Percentiles rank a stretch among this genome's conserved stretches.
Evolutionary conservation across 2,888 invertebrate species (phyloP).

Genomic region (Marasmarcha lunaedactyla): DNA sequence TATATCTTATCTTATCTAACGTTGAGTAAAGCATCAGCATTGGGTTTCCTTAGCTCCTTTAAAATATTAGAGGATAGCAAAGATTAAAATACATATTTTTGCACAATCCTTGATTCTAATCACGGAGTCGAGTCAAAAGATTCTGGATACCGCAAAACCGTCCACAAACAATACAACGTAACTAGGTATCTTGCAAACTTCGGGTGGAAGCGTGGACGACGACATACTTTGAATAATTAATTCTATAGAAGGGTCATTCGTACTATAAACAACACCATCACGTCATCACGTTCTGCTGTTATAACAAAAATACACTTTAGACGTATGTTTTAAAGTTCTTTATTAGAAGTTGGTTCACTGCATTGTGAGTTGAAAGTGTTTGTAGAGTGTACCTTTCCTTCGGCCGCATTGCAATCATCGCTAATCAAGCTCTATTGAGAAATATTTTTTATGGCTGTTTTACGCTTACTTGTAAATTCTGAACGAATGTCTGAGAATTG

Average conservation of each 20-base stretch:
- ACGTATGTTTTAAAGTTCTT: too few species aligned
- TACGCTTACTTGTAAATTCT: slow-evolving; percentile 15
- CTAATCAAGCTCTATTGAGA: slow-evolving; percentile 59
- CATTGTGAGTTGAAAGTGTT: neutral
- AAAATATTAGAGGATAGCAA: too few species aligned
- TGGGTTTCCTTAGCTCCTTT: too few species aligned
- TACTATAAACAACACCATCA: slow-evolving; percentile 8
- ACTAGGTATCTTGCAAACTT: slow-evolving; percentile 28
- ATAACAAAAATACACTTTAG: too few species aligned
- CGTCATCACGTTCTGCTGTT: neutral
- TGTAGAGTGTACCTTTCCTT: neutral
- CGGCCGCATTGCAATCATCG: slow-evolving; percentile 32
- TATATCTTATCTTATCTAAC: too few species aligned
- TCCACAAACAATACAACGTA: slow-evolving; percentile 34
- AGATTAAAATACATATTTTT: too few species aligned
- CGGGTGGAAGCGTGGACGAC: slow-evolving; percentile 23
- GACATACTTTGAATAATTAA: slow-evolving; percentile 65
- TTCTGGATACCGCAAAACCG: neutral
- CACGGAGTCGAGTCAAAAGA: too few species aligned
- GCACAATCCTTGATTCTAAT: too few species aligned
- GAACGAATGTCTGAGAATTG: slow-evolving; percentile 1
- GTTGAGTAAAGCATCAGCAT: too few species aligned
- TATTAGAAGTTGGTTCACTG: too few species aligned
- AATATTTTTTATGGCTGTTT: slow-evolving; percentile 26
- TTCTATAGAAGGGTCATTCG: slow-evolving; percentile 45